A percentile compares a stretch with the other conserved stretches of the same genome.
Evolutionary conservation across 2,113 vertebrate species (phyloP).

Genomic region (Tragelaphus buxtoni): DNA sequence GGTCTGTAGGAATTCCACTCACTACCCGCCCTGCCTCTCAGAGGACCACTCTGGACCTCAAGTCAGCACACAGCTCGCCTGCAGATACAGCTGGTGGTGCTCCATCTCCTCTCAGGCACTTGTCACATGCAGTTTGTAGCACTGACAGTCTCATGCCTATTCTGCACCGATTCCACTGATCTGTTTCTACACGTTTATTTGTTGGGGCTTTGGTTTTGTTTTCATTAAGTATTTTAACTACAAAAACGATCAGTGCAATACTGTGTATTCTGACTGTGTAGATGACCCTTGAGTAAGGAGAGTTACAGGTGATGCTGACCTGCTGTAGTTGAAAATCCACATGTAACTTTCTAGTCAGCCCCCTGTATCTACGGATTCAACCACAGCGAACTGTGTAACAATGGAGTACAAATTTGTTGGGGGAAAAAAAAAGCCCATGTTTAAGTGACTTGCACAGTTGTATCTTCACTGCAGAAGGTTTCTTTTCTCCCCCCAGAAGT

Average conservation of each 20-base stretch:
- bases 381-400: not conserved
- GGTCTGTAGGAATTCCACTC: not conserved
- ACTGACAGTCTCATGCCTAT: not conserved
- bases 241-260: not conserved
- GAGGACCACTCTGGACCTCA: not conserved
- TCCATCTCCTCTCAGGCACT: not conserved
- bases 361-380: not conserved
- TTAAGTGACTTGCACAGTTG: not conserved
- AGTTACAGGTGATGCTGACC: not conserved
- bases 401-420: not conserved
- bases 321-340: not conserved
- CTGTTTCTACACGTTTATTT: not conserved
- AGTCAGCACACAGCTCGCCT: accelerated
- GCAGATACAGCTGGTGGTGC: not conserved
- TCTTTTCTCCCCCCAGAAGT: not conserved
- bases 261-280: not conserved
- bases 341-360: not conserved
- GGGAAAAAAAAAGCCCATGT: accelerated
- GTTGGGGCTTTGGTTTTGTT: not conserved
- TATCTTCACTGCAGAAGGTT: not conserved
- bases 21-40: accelerated
- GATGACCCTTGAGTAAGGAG: not conserved
- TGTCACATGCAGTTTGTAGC: accelerated
- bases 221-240: not conserved
- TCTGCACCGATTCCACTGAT: accelerated